These are phyloP conservation scores for Falco rusticolus DNA, from an alignment of 2,797 vertebrate genomes.

Conservation along the genomic window DNA sequence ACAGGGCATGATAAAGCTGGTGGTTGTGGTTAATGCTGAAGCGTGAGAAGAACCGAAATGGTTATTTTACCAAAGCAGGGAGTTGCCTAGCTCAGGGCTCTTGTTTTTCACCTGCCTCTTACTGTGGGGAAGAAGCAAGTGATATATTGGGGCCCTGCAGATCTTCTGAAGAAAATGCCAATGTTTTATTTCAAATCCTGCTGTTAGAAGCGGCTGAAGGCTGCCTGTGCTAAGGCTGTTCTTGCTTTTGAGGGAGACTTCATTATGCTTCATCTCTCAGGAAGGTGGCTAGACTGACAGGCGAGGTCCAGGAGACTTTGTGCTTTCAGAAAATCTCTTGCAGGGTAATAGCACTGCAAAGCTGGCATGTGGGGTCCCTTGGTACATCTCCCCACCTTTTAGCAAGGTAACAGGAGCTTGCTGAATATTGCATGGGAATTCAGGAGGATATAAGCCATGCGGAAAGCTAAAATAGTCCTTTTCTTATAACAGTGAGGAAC, in stretches of 20 bases:
- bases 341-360: neutral
- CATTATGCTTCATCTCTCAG: neutral
- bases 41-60: neutral
- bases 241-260: neutral
- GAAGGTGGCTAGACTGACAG: neutral
- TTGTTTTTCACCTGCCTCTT: neutral
- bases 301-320: neutral
- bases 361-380: neutral
- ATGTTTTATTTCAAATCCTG: neutral
- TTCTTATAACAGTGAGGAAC: neutral
- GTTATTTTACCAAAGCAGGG: neutral
- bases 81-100: neutral
- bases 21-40: neutral
- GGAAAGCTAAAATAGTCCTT: neutral
- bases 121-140: accelerated
- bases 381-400: neutral
- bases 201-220: neutral
- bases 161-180: neutral
- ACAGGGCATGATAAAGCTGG: neutral
- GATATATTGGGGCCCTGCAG: neutral
- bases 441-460: accelerated
- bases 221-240: neutral
- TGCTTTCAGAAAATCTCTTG: neutral
- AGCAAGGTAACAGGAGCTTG: neutral
- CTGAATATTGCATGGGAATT: accelerated